Conservation (phyloP, 2,113 vertebrate species). For the Zosterops lateralis region DNA sequence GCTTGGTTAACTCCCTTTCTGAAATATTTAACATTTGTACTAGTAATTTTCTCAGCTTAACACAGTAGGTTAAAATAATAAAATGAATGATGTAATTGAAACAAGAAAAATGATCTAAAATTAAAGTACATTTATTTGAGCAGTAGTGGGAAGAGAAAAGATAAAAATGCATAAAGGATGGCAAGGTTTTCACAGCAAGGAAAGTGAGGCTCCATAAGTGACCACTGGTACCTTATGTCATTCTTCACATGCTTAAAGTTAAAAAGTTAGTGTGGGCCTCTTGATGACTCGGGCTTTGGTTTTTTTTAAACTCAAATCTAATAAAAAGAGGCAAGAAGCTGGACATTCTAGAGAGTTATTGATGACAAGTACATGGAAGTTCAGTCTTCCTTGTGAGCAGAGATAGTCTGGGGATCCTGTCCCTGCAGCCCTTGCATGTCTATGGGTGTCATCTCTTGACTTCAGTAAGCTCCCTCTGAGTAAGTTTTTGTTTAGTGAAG, state of each 20-base stretch:
- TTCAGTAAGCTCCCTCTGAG: background rate
- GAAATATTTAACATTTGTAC: constrained; percentile 34
- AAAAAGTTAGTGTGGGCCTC: background rate
- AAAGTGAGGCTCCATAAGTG: background rate
- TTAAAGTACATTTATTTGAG: constrained; percentile 4
- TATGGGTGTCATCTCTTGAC: background rate
- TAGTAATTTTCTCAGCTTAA: constrained; percentile 58
- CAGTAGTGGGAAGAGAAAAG: constrained; percentile 26
- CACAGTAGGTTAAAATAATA: constrained; percentile 33
- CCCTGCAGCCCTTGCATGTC: background rate
- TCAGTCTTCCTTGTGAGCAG: background rate
- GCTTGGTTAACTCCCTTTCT: constrained; percentile 24
- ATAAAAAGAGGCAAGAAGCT: background rate
- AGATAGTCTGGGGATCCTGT: background rate
- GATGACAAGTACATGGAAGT: background rate
- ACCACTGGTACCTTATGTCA: constrained; percentile 7
- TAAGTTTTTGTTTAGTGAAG: background rate
- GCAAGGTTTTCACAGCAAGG: background rate
- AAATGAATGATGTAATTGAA: constrained; percentile 19
- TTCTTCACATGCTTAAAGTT: constrained; percentile 37
- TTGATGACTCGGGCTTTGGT: background rate
- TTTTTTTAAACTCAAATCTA: background rate
- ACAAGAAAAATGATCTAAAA: constrained; percentile 10
- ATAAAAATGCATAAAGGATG: constrained; percentile 19
- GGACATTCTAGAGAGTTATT: background rate